Evolutionary conservation across 2,888 invertebrate species (phyloP).

Genomic region (Dione juno): DNA sequence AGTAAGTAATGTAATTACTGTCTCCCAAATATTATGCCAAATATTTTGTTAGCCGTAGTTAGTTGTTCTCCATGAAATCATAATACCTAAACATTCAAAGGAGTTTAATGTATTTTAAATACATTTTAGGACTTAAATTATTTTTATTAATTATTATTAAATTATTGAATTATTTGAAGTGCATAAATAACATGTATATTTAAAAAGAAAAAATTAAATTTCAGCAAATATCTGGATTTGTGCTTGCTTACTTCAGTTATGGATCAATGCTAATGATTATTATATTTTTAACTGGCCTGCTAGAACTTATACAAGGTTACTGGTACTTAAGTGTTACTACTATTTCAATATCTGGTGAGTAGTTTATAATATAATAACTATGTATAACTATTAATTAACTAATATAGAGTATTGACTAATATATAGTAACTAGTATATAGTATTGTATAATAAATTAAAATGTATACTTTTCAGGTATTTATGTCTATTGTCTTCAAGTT

Average conservation of each 20-base stretch:
- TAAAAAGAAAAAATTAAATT: not conserved
- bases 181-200: not conserved
- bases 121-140: too few species aligned
- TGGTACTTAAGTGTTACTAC: conserved; percentile 13
- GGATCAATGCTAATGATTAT: conserved; percentile 23
- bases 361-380: too few species aligned
- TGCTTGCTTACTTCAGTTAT: conserved; percentile 30
- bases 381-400: too few species aligned
- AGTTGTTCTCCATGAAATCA: too few species aligned
- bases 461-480: conserved; percentile 12
- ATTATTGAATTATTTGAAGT: too few species aligned
- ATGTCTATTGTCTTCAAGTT: conserved; percentile 1
- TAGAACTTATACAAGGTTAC: conserved; percentile 23
- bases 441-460: not conserved
- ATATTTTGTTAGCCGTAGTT: not conserved
- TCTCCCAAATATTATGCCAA: not conserved
- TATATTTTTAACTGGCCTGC: conserved; percentile 14
- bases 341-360: conserved; percentile 14
- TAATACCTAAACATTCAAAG: not conserved
- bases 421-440: not conserved
- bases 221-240: conserved; percentile 18
- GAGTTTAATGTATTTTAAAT: not conserved
- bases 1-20: conserved; percentile 18
- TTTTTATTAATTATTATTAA: too few species aligned
- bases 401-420: too few species aligned